phyloP scores from a whole-genome alignment of 1,140 invertebrate species.

The Caerostris extrusa region DNA sequence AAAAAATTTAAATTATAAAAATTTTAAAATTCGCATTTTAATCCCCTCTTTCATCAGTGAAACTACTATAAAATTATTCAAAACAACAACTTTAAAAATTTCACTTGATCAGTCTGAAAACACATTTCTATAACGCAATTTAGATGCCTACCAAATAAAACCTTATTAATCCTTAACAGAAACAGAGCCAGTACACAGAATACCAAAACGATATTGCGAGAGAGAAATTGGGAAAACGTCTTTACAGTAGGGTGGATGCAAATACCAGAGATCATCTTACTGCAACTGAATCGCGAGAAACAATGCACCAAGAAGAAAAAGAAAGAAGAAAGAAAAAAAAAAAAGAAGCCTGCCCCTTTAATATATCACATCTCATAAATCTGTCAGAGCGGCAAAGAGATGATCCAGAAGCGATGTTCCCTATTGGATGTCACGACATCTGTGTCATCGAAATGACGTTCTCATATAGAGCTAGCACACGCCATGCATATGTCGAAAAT shows the following conservation, averaged over 20 bases:
- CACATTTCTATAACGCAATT: too few relatives aligned
- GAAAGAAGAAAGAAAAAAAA: neutral
- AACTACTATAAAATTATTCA: too few relatives aligned
- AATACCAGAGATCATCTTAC: slow-evolving; percentile 29
- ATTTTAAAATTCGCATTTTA: too few relatives aligned
- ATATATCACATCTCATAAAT: slow-evolving; percentile 77
- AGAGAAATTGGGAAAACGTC: slow-evolving; percentile 16
- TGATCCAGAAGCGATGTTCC: slow-evolving; percentile 61
- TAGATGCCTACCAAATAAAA: too few relatives aligned
- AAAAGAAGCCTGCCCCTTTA: slow-evolving; percentile 52
- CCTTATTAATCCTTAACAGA: neutral
- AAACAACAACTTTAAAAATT: too few relatives aligned
- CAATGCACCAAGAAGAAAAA: neutral
- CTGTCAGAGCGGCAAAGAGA: slow-evolving; percentile 66
- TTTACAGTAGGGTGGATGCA: neutral
- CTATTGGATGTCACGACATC: slow-evolving; percentile 73
- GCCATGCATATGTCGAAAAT: slow-evolving; percentile 61
- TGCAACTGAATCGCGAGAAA: neutral
- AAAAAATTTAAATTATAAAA: too few relatives aligned
- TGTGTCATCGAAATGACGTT: slow-evolving; percentile 68
- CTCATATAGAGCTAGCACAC: slow-evolving; percentile 26
- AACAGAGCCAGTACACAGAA: neutral
- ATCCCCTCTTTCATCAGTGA: too few relatives aligned
- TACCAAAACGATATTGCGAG: neutral
- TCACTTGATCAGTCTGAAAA: too few relatives aligned